phyloP scores from a whole-genome alignment of 2,113 vertebrate species.

The Halcyon malimbica region DNA sequence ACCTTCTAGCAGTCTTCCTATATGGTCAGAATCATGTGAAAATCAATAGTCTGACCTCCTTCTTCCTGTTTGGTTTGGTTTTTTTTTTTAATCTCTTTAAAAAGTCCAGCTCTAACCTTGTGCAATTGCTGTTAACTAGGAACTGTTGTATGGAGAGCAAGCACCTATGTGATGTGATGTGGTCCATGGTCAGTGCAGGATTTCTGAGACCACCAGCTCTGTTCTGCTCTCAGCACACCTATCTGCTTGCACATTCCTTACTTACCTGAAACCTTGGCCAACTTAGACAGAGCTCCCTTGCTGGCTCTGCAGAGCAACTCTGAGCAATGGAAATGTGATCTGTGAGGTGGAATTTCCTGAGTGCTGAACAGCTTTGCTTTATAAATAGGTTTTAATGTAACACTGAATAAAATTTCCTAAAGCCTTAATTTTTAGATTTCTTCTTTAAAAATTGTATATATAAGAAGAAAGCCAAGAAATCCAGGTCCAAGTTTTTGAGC shows the following conservation, averaged over 20 bases:
- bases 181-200: not conserved
- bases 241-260: not conserved
- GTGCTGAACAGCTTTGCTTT: not conserved
- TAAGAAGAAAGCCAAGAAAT: not conserved
- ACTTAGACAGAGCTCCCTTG: rapidly evolving
- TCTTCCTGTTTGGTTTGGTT: not conserved
- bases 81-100: not conserved
- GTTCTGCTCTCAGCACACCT: not conserved
- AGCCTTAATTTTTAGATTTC: not conserved
- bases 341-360: not conserved
- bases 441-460: not conserved
- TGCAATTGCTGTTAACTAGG: not conserved
- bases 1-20: not conserved
- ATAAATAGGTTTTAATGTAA: not conserved
- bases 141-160: not conserved
- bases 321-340: not conserved
- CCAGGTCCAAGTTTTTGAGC: not conserved
- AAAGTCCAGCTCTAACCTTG: not conserved
- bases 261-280: not conserved
- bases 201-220: not conserved
- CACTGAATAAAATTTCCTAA: not conserved
- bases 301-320: not conserved
- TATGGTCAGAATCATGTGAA: not conserved
- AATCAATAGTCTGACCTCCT: slow-evolving; percentile 23
- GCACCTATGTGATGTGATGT: rapidly evolving